These are phyloP conservation scores for Blennius ocellaris DNA, from an alignment of 2,113 vertebrate genomes.

Conservation along the genomic window DNA sequence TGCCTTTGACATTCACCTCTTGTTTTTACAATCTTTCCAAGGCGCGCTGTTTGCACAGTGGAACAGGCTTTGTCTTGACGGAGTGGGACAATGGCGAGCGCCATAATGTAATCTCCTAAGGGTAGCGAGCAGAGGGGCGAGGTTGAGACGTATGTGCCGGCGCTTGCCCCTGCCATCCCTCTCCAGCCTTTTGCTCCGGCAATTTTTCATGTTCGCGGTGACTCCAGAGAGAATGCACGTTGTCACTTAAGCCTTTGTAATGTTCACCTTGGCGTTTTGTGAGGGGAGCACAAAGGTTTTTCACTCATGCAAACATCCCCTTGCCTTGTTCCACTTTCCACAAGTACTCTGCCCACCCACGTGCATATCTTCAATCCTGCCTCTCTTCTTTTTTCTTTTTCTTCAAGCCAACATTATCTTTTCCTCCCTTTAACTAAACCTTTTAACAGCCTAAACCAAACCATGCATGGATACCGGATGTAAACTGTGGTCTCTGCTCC, in stretches of 20 bases:
- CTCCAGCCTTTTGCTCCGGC: conserved; percentile 47
- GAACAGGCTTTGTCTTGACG: conserved; percentile 76
- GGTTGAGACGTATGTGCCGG: conserved; percentile 72
- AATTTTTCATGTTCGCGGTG: conserved; percentile 66
- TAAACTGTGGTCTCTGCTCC: background rate
- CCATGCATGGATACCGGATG: background rate
- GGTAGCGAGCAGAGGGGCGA: conserved; percentile 61
- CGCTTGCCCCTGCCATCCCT: conserved; percentile 67
- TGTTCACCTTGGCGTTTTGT: conserved; percentile 63
- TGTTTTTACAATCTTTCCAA: conserved; percentile 80
- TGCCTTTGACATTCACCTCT: conserved; percentile 77
- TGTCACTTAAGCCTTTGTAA: conserved; percentile 63
- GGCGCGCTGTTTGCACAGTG: conserved; percentile 74
- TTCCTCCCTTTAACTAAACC: background rate
- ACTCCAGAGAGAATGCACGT: conserved; percentile 62
- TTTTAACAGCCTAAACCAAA: conserved; percentile 16
- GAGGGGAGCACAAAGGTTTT: conserved; percentile 63
- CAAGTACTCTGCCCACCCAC: conserved; percentile 57
- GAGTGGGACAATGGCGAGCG: conserved; percentile 62
- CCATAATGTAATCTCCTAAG: conserved; percentile 77
- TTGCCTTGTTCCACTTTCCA: conserved; percentile 38
- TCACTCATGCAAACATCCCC: conserved; percentile 69
- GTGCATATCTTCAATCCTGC: conserved; percentile 6
- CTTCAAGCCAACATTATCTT: background rate
- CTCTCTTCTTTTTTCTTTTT: background rate